These are phyloP conservation scores for Philereme transversata DNA, from an alignment of 2,888 invertebrate species.

Conservation along the genomic window DNA sequence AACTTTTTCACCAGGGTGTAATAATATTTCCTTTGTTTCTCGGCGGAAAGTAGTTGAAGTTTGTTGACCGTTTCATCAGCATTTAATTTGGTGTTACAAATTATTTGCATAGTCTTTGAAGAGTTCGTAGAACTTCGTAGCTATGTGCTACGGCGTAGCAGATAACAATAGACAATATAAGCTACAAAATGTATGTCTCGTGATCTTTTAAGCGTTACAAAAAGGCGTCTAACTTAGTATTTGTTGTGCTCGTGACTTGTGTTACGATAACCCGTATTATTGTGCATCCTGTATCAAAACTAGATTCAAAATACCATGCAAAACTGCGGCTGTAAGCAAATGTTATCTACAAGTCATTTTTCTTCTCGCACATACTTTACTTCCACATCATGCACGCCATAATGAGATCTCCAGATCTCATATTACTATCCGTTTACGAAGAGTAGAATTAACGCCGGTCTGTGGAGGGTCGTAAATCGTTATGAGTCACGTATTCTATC, in stretches of 20 bases:
- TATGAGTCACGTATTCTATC: conserved; percentile 65
- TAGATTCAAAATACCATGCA: too few species aligned
- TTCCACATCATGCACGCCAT: conserved; percentile 26
- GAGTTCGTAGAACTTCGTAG: background rate
- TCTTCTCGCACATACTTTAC: conserved; percentile 20
- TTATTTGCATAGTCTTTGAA: background rate
- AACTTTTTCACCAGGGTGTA: conserved; percentile 31
- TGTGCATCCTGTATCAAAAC: too few species aligned
- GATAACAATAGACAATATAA: background rate
- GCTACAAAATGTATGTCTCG: too few species aligned
- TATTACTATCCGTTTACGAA: conserved; percentile 55
- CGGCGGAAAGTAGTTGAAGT: conserved; percentile 15
- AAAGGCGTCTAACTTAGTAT: too few species aligned
- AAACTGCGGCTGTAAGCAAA: background rate
- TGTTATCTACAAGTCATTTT: conserved; percentile 3
- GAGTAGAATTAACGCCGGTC: conserved; percentile 59
- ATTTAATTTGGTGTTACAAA: conserved; percentile 4
- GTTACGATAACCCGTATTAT: too few species aligned
- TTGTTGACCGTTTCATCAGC: conserved; percentile 23
- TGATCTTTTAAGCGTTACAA: too few species aligned
- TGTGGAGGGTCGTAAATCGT: conserved; percentile 58
- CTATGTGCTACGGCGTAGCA: conserved; percentile 1
- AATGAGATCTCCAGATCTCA: conserved; percentile 43
- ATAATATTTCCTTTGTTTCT: conserved; percentile 32
- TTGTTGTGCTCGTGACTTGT: too few species aligned